These are phyloP conservation scores for Pampusana beccarii DNA, from an alignment of 2,113 vertebrate genomes.

Conservation along the genomic window DNA sequence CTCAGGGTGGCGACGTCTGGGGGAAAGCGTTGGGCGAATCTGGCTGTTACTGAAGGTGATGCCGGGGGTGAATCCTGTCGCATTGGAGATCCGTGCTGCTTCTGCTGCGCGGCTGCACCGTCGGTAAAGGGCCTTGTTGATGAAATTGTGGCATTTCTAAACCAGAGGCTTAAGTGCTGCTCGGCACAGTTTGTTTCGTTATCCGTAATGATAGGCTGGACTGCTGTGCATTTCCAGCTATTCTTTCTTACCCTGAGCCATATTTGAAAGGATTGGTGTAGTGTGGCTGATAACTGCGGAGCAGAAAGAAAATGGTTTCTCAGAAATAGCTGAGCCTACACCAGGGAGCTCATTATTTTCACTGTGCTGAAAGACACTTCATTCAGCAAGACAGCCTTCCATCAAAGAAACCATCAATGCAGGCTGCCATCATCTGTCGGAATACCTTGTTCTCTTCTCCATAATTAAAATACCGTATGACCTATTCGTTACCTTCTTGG, in stretches of 20 bases:
- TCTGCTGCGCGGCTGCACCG: fast-evolving
- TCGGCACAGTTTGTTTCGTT: background rate
- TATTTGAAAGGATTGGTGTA: slow-evolving; percentile 9
- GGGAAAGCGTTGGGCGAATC: background rate
- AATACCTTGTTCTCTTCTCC: slow-evolving; percentile 13
- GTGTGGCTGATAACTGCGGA: background rate
- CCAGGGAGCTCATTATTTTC: slow-evolving; percentile 67
- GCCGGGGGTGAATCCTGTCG: background rate
- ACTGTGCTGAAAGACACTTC: background rate
- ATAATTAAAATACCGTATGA: slow-evolving; percentile 10
- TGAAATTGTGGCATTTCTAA: background rate
- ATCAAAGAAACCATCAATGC: slow-evolving; percentile 35
- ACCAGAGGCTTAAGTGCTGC: background rate
- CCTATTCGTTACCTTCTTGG: background rate
- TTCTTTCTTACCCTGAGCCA: background rate
- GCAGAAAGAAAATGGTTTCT: slow-evolving; percentile 24
- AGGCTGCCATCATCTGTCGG: slow-evolving; percentile 22
- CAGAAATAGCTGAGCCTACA: slow-evolving; percentile 52
- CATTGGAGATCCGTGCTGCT: background rate
- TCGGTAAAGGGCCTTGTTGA: background rate
- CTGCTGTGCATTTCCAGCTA: background rate
- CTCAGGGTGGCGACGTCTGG: background rate
- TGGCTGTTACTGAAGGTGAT: background rate
- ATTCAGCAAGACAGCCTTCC: slow-evolving; percentile 43
- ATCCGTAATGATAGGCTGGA: background rate